Base-by-base conservation (phyloP, 2,888 invertebrate genomes). In the Octodonta nipae region DNA sequence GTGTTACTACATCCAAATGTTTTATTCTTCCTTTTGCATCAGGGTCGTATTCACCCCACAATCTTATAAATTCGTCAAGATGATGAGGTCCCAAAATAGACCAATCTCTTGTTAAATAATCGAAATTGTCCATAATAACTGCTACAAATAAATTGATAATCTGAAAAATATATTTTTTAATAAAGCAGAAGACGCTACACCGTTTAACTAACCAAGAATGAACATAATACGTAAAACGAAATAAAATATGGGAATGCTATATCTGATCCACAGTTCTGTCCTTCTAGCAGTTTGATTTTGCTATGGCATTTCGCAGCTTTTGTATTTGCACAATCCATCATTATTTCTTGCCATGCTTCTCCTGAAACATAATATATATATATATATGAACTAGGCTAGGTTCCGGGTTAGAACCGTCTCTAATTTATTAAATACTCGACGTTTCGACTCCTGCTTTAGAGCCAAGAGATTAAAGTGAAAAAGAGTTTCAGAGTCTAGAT, bases 31-130 rank as follows among this genome's bases (percentile, higher is more conserved):
- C 96, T 70, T 95, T 99, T 1, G 98, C 98, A 60, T 98, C 96
- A 1, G 98, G 98, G 67, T 98, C 98, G 62, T 98, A 98, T 65
- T 98, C 98, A 52, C 93, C 92, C 98, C 98, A 98, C 46, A 96
- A 71, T 33, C 96, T 78, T 57, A 99, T 93, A 67, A 98, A 98
- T 68, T 99, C 98, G 65, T 98, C 98, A 60, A 98, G 73, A 71
- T 98, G 98, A 67, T 98, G 98, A 40, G 98, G 96, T 38, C 98
- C 98, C 56, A 98, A 70, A 56, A 98, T 98, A 30, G 95, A 95
- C 96, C 96, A 98, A 71, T 98, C 96, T 56, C 96, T 75, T 28
- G 96, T 98, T 55, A 98, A 69, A 64, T 98, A 98, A 67, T 98
- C 96, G 62, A 98, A 98, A 65, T 98, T 98, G 65, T 98, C 96